Evolutionary conservation across 2,113 vertebrate species (phyloP).

Genomic region (Hippolais icterina): DNA sequence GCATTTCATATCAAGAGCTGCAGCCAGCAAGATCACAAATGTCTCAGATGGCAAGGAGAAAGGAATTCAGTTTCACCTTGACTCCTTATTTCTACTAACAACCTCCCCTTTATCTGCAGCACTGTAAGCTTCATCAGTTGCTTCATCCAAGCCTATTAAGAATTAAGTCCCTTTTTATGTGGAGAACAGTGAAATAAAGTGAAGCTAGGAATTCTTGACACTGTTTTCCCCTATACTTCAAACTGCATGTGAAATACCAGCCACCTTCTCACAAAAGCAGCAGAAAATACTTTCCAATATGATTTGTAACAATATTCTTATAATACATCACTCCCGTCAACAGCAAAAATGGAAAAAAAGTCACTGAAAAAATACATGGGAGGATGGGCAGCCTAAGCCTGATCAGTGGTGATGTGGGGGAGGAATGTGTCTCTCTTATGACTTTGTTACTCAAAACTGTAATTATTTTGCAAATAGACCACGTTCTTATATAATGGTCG

Average conservation of each 20-base stretch:
- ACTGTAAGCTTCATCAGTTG: neutral
- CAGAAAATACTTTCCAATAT: neutral
- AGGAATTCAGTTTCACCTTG: neutral
- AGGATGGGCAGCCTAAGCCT: neutral
- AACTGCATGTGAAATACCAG: neutral
- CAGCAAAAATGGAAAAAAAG: neutral
- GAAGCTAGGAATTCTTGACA: neutral
- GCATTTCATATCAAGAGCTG: neutral
- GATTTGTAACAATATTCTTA: neutral
- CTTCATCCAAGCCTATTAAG: neutral
- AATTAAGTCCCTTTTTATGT: neutral
- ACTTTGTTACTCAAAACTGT: neutral
- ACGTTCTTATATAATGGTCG: neutral
- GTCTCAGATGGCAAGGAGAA: neutral
- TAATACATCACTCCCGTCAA: neutral
- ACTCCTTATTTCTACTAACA: neutral
- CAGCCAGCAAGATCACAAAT: neutral
- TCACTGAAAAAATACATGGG: neutral
- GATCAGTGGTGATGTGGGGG: rapidly evolving
- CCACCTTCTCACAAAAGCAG: neutral
- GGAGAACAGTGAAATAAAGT: neutral
- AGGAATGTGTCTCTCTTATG: neutral
- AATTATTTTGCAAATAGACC: neutral
- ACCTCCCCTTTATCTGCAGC: neutral
- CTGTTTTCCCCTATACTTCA: neutral